Conservation (phyloP, 2,888 invertebrate species). For the Netelia melanura region DNA sequence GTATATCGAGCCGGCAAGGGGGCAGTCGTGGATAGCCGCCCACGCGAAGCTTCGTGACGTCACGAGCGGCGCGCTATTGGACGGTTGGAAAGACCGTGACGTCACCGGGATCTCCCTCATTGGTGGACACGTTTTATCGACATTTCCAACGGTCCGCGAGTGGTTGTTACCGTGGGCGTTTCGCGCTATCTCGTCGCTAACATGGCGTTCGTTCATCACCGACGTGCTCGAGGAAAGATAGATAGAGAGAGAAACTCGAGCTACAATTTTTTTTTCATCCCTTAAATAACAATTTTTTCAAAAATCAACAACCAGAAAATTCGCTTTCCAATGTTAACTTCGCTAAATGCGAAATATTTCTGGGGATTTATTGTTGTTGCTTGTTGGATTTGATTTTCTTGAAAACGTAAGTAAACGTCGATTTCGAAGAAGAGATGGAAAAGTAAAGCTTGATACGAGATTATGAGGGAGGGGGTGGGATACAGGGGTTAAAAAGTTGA, state of each 20-base stretch:
- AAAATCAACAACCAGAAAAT: neutral
- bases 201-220: conserved; percentile 55
- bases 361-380: neutral
- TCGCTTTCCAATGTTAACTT: neutral
- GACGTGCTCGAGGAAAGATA: no score
- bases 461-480: neutral
- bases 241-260: no score
- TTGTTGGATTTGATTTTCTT: neutral
- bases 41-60: conserved; percentile 78
- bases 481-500: neutral
- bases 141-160: conserved; percentile 79
- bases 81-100: conserved; percentile 80
- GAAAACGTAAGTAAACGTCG: no score
- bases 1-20: conserved; percentile 63
- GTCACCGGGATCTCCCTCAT: conserved; percentile 81
- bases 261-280: no score
- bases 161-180: conserved; percentile 68
- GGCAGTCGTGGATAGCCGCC: conserved; percentile 79
- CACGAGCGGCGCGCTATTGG: conserved; percentile 81
- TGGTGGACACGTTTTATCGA: conserved; percentile 84
- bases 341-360: no score
- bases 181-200: conserved; percentile 58
- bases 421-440: neutral
- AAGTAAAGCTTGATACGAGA: neutral
- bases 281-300: no score